phyloP scores from a whole-genome alignment of 2,797 vertebrate genomes.

The Centroberyx gerrardi region DNA sequence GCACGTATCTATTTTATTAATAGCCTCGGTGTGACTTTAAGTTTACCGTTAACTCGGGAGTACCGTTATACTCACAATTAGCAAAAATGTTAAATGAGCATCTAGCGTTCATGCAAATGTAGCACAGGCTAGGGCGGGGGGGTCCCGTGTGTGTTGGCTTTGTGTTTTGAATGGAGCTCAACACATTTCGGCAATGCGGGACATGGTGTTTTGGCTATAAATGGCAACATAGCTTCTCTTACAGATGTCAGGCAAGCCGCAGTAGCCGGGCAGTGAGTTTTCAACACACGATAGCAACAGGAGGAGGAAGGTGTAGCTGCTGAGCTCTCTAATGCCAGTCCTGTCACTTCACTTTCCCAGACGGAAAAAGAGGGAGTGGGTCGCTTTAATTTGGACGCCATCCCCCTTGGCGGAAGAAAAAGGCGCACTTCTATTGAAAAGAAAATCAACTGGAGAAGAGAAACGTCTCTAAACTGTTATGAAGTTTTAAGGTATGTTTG shows the following conservation, averaged over 20 bases:
- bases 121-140: neutral
- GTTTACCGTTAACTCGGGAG: neutral
- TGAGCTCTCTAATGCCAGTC: constrained; percentile 29
- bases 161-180: constrained; percentile 73
- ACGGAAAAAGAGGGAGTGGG: constrained; percentile 74
- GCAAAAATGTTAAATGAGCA: constrained; percentile 36
- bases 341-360: constrained; percentile 56
- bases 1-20: neutral
- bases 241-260: neutral
- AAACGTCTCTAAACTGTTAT: constrained; percentile 75
- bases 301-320: constrained; percentile 44
- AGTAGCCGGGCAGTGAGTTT: neutral
- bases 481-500: constrained; percentile 81
- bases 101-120: constrained; percentile 20
- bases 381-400: constrained; percentile 82
- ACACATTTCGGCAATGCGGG: neutral
- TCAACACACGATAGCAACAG: constrained; percentile 7
- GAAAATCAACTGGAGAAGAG: constrained; percentile 71
- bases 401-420: constrained; percentile 84
- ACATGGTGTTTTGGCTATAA: neutral
- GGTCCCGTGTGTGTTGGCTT: constrained; percentile 55
- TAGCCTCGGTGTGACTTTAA: no score
- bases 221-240: neutral
- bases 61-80: neutral
- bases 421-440: constrained; percentile 87